Base-by-base conservation (phyloP, 2,113 vertebrate species). In the Trogon melanurus region DNA sequence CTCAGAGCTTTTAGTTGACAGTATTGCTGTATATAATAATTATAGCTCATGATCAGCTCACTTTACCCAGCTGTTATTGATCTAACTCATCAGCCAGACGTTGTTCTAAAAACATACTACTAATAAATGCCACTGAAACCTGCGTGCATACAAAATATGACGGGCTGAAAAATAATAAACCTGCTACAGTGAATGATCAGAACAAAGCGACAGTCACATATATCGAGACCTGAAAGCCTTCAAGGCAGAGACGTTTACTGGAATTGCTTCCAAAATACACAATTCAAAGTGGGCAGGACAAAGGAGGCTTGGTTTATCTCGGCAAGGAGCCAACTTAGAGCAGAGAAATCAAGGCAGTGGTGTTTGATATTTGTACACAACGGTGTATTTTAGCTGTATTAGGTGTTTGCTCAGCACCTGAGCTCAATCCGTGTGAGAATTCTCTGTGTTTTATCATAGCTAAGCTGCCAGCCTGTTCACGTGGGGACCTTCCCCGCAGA, bases 231-330 rank as follows among this genome's bases (percentile, higher is more conserved):
- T 36, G 51, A 30, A 86, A 91, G 85, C 79, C 88, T 90, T 41
- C 38, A 5, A 72, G 88, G 85, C 92, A 94, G 82, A 80, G 67
- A 57, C 14, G 7, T 80, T 86, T 67, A 27, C 36, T 78, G 82
- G 95, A 98, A 97, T 95, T 82, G 97, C 97, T 98, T 98, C 97
- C 96, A 98, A 97, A 97, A 94, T 21, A 90, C 88, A 91, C 93
- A 96, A 90, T 97, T 98, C 96, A 97, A 97, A 98, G 96, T 62
- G 47, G 53, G 76, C 45, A 88, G 88, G 97, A 97, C 96, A 97
- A 97, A 97, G 95, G 79, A 48, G 67, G 51, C 79, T 96, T 73
- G 95, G 94, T 82, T 95, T 95, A 91, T 97, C 97, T 97, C 96
- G 87, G 71, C 72, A 48, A 94, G 96, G 89, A 91, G 94, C 81